Evolutionary conservation across 2,888 invertebrate species (phyloP).

Genomic region (Sphaerophoria taeniata): DNA sequence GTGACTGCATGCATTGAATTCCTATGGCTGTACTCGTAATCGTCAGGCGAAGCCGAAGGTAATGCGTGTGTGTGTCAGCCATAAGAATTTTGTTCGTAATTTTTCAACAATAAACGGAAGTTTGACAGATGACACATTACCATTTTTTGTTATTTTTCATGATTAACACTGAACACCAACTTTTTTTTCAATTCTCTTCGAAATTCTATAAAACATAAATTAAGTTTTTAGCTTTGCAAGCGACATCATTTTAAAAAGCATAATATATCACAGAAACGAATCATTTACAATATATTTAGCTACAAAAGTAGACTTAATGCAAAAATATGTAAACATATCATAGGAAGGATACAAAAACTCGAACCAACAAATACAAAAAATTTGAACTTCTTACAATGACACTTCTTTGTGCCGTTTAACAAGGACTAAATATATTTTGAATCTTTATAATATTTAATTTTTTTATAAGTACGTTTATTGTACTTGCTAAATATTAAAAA

Average conservation of each 20-base stretch:
- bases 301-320: slow-evolving; percentile 68
- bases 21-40: too few species aligned
- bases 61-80: too few species aligned
- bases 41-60: too few species aligned
- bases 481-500: slow-evolving; percentile 54
- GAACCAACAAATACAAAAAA: slow-evolving; percentile 39
- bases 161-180: slow-evolving; percentile 38
- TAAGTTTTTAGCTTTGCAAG: slow-evolving; percentile 57
- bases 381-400: slow-evolving; percentile 66
- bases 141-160: too few species aligned
- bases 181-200: slow-evolving; percentile 6
- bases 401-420: slow-evolving; percentile 49
- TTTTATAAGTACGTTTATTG: slow-evolving; percentile 68
- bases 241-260: slow-evolving; percentile 72
- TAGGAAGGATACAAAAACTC: slow-evolving; percentile 53
- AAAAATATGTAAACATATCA: slow-evolving; percentile 71
- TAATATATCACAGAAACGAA: slow-evolving; percentile 71
- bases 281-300: slow-evolving; percentile 70
- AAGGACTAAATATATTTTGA: slow-evolving; percentile 70
- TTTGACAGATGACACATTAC: too few species aligned
- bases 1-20: too few species aligned
- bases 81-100: too few species aligned
- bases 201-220: slow-evolving; percentile 14
- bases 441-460: slow-evolving; percentile 58
- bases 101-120: too few species aligned